phyloP scores from a whole-genome alignment of 37 sponge, comb jelly and placozoan genomes.

The Trichoplax adhaerens region DNA sequence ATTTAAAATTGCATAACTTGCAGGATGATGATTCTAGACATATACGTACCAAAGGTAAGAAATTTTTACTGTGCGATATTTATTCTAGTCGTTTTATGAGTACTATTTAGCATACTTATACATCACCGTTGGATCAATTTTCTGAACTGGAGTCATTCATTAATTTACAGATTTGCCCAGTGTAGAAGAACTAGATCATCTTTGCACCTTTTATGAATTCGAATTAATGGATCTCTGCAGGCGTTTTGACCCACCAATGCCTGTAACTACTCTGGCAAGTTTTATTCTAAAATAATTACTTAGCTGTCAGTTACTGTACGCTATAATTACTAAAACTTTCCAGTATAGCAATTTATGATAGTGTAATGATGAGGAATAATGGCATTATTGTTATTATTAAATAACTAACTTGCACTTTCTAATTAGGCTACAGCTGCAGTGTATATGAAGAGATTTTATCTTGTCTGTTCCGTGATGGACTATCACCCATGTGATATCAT shows the following conservation, averaged over 20 bases:
- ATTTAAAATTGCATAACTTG: too few relatives aligned
- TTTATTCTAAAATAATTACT: too few relatives aligned
- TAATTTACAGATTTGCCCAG: neutral
- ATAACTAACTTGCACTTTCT: neutral
- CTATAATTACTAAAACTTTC: neutral
- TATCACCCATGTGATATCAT: constrained; percentile 62
- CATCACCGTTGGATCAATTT: too few relatives aligned
- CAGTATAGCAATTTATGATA: neutral
- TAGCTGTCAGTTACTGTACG: neutral
- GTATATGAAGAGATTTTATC: constrained; percentile 70
- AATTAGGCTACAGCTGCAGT: constrained; percentile 47
- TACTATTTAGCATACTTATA: too few relatives aligned
- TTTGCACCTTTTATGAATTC: constrained; percentile 37
- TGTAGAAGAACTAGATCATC: constrained; percentile 24
- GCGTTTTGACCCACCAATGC: constrained; percentile 48
- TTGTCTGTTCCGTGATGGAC: constrained; percentile 54
- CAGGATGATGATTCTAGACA: too few relatives aligned
- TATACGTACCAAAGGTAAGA: too few relatives aligned
- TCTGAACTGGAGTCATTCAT: too few relatives aligned
- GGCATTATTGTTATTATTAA: neutral
- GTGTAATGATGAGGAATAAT: neutral
- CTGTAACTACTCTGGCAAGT: constrained; percentile 42
- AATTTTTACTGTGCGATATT: too few relatives aligned
- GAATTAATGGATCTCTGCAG: constrained; percentile 61
- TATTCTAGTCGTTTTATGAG: too few relatives aligned